Evolutionary conservation across 2,797 vertebrate genomes (phyloP), one percentile per base, ranked within the genome.

Genomic region (Myoxocephalus aenaeus): DNA sequence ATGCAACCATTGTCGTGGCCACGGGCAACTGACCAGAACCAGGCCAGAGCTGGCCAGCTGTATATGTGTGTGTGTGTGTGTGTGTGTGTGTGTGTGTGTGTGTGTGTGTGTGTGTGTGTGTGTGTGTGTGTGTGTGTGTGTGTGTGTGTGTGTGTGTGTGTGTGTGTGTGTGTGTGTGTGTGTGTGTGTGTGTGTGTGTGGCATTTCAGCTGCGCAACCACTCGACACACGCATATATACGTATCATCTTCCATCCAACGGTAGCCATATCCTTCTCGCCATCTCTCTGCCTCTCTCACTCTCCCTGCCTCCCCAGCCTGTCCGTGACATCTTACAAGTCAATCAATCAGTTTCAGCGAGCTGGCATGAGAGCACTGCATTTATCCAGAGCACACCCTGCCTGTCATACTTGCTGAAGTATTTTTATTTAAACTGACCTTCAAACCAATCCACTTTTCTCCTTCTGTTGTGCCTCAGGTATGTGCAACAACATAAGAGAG

Each of bases 21-120:
- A 85, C 65, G 89, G 96, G 96, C 96, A 96, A 96, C 95, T 97
- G 96, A 96, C 96, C 95, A 94, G 89, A 94, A 91, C 93, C 92
- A 57, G 36, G 93, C 93, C 93, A 90, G 87, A 90, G 93, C 78
- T 74, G 79, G 84, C 92, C 87, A 91, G 87, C 92, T 92, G 85
- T 89, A 82, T 81, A 75, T 79, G 68, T 65, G 32, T 77, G 86
- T 86, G 86, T 7, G 5, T 70, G 48, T 77, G 44, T 68, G 75
- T 67, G 65, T 84, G 76, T 90, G 90, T 84, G 87, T 66, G 66
- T 71, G 70, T 81, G 86, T 83, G 51, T 53, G 17, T 92, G 90
- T 80, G 86, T 58, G 74, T 77, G 61, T 86, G 86, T 84, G 90
- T 81, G 89, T 51, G 50, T 20, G 50, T 22, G 15, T 48, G 46